Evolutionary conservation across 1,140 invertebrate genomes (phyloP).

Genomic region (Ceratina australensis): DNA sequence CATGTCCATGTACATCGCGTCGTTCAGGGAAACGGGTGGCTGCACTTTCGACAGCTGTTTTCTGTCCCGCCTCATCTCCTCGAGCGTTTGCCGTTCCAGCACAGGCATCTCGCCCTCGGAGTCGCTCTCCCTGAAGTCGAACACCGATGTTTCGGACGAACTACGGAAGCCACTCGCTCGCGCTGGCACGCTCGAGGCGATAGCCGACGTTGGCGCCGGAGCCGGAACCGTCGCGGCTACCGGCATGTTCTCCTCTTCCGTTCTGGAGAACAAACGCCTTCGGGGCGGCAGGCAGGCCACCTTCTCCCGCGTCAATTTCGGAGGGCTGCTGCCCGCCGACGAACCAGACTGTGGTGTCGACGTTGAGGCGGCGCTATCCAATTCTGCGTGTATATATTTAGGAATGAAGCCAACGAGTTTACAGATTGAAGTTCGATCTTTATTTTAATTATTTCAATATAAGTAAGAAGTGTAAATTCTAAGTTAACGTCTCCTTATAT

Average conservation of each 20-base stretch:
- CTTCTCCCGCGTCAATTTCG: slow-evolving; percentile 79
- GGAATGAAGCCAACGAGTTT: too few species aligned
- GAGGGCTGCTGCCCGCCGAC: slow-evolving; percentile 78
- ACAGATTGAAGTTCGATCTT: too few species aligned
- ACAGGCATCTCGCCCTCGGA: slow-evolving; percentile 82
- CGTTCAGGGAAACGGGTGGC: slow-evolving; percentile 76
- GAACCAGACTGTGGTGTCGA: slow-evolving; percentile 73
- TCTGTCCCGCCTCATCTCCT: slow-evolving; percentile 81
- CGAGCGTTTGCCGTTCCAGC: slow-evolving; percentile 80
- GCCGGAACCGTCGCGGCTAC: slow-evolving; percentile 60
- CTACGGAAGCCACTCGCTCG: slow-evolving; percentile 80
- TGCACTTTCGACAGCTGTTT: slow-evolving; percentile 79
- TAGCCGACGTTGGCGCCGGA: slow-evolving; percentile 49
- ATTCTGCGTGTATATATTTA: slow-evolving; percentile 48
- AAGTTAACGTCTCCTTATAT: too few species aligned
- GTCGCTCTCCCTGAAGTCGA: slow-evolving; percentile 83
- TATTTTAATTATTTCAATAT: too few species aligned
- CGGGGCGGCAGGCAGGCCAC: slow-evolving; percentile 71
- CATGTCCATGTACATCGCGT: slow-evolving; percentile 71
- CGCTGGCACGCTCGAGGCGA: slow-evolving; percentile 67
- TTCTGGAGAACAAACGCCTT: slow-evolving; percentile 78
- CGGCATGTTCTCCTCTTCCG: slow-evolving; percentile 77
- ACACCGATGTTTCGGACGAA: slow-evolving; percentile 83
- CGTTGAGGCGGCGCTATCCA: slow-evolving; percentile 70
- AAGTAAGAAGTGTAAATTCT: too few species aligned